phyloP scores from a whole-genome alignment of 2,113 vertebrate species.

The Alethe diademata region DNA sequence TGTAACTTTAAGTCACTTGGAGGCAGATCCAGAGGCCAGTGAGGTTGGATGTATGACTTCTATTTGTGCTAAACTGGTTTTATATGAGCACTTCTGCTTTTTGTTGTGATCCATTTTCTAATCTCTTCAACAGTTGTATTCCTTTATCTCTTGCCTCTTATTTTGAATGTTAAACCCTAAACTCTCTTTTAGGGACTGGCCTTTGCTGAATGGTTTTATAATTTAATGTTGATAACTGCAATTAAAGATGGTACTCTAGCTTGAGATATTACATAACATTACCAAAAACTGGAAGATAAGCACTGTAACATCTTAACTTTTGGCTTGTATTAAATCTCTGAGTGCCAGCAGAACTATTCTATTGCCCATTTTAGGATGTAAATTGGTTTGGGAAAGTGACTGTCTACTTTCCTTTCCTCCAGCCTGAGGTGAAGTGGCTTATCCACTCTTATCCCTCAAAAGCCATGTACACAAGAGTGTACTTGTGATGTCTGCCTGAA shows the following conservation, averaged over 20 bases:
- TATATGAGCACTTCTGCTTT: background rate
- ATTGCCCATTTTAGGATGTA: slow-evolving; percentile 26
- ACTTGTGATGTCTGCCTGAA: slow-evolving; percentile 62
- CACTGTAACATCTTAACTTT: background rate
- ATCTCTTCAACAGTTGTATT: background rate
- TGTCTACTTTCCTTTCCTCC: slow-evolving; percentile 41
- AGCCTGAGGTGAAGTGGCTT: slow-evolving; percentile 50
- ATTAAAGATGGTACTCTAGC: background rate
- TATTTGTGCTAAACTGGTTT: background rate
- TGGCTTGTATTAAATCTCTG: background rate
- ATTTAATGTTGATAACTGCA: background rate
- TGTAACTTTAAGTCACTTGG: background rate
- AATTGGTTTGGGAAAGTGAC: slow-evolving; percentile 46
- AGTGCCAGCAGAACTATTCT: background rate
- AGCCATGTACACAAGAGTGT: slow-evolving; percentile 48
- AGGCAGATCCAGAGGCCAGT: background rate
- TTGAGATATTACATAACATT: background rate
- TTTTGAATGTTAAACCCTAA: background rate
- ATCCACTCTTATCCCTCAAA: slow-evolving; percentile 59
- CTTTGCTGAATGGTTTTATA: background rate
- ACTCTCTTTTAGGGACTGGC: background rate
- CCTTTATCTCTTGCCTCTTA: background rate
- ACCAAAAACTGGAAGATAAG: background rate
- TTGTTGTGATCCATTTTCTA: background rate
- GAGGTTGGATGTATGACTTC: background rate